Base-by-base conservation (phyloP, 2,113 vertebrate genomes). In the Apaloderma vittatum region DNA sequence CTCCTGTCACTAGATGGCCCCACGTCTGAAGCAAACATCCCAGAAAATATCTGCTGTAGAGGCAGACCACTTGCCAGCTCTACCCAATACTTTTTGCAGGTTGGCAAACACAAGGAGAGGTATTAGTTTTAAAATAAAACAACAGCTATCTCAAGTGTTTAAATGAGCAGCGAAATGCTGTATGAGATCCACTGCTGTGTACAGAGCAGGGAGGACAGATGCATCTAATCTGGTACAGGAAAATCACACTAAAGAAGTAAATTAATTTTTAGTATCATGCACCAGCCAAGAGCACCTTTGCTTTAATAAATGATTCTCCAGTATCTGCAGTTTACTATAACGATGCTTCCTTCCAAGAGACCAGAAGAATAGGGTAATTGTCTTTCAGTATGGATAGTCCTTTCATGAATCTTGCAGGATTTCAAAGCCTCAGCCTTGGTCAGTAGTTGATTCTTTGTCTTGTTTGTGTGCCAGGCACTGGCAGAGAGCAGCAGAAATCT, bases 1-100 rank as follows among this genome's bases (percentile, higher is more conserved):
- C 11, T 80, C 17, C 0, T 51, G 78, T 86, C 98, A 95, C 98
- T 97, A 98, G 98, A 72, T 98, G 98, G 97, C 97, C 85, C 93
- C 94, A 68, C 16, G 36, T 63, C 81, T 70, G 79, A 97, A 89
- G 78, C 70, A 91, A 96, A 91, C 24, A 4, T 78, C 40, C 24
- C 52, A 40, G 63, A 24, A 71, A 70, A 30, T 11, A 21, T 0
- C 16, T 40, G 27, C 49, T 29, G 0, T 6, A 10, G 8, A 8
- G 30, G 5, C 2, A 26, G 34, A 26, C 29, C 15, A 55, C 74
- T 32, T 4, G 22, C 29, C 9, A 13, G 3, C 21, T 59, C 43
- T 59, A 5, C 15, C 12, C 13, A 6, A 12, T 15, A 7, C 29
- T 43, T 81, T 55, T 66, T 86, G 32, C 15, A 37, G 58, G 29